Evolutionary conservation across 2,113 vertebrate species (phyloP).

Genomic region (Gallinago paraguaiae): DNA sequence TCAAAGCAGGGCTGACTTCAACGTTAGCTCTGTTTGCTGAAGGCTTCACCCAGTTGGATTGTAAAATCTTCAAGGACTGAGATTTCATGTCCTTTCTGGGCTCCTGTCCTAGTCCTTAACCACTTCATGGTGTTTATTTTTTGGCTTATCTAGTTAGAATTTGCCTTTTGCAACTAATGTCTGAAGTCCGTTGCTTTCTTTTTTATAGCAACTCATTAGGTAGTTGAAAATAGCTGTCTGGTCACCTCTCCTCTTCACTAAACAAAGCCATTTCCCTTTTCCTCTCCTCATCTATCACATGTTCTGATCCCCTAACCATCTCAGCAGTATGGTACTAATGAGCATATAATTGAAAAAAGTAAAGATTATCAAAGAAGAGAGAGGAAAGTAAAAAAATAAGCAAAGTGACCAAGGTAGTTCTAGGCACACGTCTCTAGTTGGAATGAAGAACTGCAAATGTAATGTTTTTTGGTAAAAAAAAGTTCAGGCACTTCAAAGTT

Average conservation of each 20-base stretch:
- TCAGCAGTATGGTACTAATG: not conserved
- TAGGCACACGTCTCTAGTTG: not conserved
- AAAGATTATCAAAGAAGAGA: not conserved
- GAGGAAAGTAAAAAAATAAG: not conserved
- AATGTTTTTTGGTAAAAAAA: not conserved
- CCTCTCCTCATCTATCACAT: not conserved
- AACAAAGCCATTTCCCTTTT: not conserved
- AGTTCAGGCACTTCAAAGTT: not conserved
- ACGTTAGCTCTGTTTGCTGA: not conserved
- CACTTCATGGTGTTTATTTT: not conserved
- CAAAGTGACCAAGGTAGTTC: not conserved
- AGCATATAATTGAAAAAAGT: not conserved
- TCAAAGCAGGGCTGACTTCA: not conserved
- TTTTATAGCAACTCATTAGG: not conserved
- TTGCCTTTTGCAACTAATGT: not conserved
- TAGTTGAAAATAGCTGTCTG: not conserved
- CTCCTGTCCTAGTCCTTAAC: not conserved
- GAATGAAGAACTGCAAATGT: not conserved
- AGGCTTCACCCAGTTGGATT: not conserved
- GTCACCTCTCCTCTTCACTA: not conserved
- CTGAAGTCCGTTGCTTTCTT: not conserved
- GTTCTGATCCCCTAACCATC: not conserved
- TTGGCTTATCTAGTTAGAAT: not conserved
- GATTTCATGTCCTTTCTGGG: not conserved
- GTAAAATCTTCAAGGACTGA: not conserved